Evolutionary conservation across 2,113 vertebrate species (phyloP).

Genomic region (Anhinga rufa): DNA sequence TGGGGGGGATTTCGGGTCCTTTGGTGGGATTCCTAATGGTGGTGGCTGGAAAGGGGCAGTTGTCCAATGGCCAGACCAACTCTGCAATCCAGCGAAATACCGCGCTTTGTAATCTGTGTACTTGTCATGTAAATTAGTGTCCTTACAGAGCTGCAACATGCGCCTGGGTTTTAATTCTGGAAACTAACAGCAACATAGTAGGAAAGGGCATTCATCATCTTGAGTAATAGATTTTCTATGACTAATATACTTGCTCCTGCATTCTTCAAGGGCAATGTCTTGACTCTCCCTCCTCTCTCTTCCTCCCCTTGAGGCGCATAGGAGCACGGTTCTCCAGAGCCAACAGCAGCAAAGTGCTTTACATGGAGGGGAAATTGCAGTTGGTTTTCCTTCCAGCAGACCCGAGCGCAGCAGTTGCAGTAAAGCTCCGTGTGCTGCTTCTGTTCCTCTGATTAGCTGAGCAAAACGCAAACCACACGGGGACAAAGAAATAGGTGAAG

Average conservation of each 20-base stretch:
- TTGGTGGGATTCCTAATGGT: neutral
- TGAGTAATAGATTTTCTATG: neutral
- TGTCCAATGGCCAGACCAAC: neutral
- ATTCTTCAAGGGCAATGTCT: neutral
- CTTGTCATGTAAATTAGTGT: slow-evolving; percentile 33
- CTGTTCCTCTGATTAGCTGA: neutral
- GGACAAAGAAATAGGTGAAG: neutral
- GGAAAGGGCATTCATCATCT: slow-evolving; percentile 13
- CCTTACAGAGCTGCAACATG: slow-evolving; percentile 1
- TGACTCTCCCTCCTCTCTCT: neutral
- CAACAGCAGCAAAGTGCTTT: neutral
- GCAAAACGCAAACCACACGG: neutral
- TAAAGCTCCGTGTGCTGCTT: neutral
- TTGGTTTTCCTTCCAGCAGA: neutral
- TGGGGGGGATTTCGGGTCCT: neutral
- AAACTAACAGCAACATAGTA: neutral
- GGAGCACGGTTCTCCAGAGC: neutral
- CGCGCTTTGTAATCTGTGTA: neutral
- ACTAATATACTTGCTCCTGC: neutral
- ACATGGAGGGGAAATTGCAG: neutral
- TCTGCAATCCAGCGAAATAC: neutral
- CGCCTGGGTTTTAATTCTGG: neutral
- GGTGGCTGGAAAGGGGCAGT: neutral
- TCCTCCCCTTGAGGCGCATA: neutral
- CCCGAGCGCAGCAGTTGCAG: neutral